These are phyloP conservation scores for Trachelus troglodyta DNA, from an alignment of 2,888 invertebrate species.

Conservation along the genomic window DNA sequence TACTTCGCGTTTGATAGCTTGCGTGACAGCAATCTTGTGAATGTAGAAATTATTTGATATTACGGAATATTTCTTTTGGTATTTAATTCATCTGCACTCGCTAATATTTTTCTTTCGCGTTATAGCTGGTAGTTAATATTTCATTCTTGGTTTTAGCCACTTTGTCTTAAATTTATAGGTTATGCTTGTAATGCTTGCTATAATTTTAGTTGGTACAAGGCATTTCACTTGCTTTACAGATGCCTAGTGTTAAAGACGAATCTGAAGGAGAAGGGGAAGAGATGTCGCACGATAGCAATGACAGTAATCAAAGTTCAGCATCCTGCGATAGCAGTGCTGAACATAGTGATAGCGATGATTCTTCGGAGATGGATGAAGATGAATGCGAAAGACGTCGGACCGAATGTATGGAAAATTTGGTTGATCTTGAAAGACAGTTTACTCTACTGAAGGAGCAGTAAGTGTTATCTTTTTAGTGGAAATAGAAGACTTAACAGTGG, in stretches of 20 bases:
- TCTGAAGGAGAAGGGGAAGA: slow-evolving; percentile 63
- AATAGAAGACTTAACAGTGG: background rate
- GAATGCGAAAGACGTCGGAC: slow-evolving; percentile 87
- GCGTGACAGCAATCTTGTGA: background rate
- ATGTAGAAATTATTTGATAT: background rate
- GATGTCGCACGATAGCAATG: slow-evolving; percentile 64
- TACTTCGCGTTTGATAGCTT: background rate
- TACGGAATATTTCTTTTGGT: background rate
- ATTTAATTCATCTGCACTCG: background rate
- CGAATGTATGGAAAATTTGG: slow-evolving; percentile 87
- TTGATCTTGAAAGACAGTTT: slow-evolving; percentile 91
- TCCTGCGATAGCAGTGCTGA: slow-evolving; percentile 78
- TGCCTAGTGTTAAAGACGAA: slow-evolving; percentile 64
- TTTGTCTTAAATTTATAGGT: background rate
- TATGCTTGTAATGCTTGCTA: background rate
- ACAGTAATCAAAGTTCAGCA: slow-evolving; percentile 61
- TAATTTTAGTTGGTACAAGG: background rate
- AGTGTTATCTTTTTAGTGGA: slow-evolving; percentile 40
- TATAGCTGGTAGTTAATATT: background rate
- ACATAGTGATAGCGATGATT: slow-evolving; percentile 84
- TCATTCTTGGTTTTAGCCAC: background rate
- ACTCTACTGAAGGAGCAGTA: slow-evolving; percentile 87
- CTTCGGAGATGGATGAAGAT: slow-evolving; percentile 91
- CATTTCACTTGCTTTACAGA: slow-evolving; percentile 32
- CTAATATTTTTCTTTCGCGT: background rate